Base-by-base conservation (phyloP, 2,797 vertebrate species). In the Bradypus variegatus region DNA sequence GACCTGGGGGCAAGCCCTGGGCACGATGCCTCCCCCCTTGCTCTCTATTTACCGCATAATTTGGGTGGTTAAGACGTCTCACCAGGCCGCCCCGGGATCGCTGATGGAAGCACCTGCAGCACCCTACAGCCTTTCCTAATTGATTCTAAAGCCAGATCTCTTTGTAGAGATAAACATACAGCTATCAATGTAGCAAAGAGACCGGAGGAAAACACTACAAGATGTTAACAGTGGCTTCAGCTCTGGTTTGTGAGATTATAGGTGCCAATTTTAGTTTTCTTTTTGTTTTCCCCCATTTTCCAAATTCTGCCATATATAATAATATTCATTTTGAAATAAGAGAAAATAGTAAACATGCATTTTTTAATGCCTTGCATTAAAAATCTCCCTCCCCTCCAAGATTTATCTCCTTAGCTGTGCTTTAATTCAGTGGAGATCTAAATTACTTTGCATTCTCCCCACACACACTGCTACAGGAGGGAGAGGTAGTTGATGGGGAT, bases 141-240 rank as follows among this genome's bases (percentile, higher is more conserved):
- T 12, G 69, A n/a, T 5, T 16, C 50, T 8, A 36, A 38, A 48
- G 12, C 73, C 23, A 31, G 58, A 15, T 48, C 25, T 23, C 5
- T 1, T 9, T 12, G 18, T 2, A 0, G 14, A 31, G 50, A 21
- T 21, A 5, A 77, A 36, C 29, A 62, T 3, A 2, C 15, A 3
- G 29, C 38, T 23, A 2, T 0, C 33, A 33, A 33, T 23, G 1
- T 0, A 2, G n/a, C 55, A 21, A 73, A 53, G 50, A 5, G 5
- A 25, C 72, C 1, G 0, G 33, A 38, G 13, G 45, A n/a, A n/a
- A 64, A 9, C 1, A 2, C 48, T 9, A 29, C 70, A 27, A 33
- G 33, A 19, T 3, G 12, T 31, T 12, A 5, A 0, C 67, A 5
- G 16, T 3, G 29, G 13, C 19, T 79, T 31, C 36, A 8, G 33